Percentiles rank a stretch among this genome's conserved stretches.
Conservation (phyloP, 2,797 vertebrate genomes). For the Sarcoramphus papa region DNA sequence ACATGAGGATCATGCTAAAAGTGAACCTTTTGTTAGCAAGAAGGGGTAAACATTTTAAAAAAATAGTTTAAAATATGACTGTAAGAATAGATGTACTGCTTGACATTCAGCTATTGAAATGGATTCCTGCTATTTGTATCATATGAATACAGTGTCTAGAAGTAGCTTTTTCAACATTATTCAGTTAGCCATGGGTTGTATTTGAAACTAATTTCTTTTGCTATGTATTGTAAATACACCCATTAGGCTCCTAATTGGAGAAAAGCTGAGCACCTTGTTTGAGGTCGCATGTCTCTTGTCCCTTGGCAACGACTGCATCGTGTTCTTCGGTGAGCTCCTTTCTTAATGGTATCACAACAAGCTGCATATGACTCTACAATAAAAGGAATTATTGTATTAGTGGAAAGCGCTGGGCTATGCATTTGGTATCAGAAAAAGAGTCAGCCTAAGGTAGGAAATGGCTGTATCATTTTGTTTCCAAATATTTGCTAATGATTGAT, state of each 20-base stretch:
- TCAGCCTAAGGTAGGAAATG: not conserved
- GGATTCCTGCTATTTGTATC: not conserved
- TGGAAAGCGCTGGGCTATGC: not conserved
- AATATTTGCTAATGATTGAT: not conserved
- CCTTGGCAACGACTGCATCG: not conserved
- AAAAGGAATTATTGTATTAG: not conserved
- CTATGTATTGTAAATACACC: not conserved
- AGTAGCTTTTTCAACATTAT: not conserved
- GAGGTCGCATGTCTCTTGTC: not conserved
- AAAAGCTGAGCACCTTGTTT: not conserved
- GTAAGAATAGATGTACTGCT: not conserved
- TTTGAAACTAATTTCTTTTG: not conserved
- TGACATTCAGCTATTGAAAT: slow-evolving; percentile 7
- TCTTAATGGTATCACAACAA: not conserved
- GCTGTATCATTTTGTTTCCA: not conserved
- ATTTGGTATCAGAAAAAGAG: not conserved
- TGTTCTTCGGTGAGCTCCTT: not conserved
- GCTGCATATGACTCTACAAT: not conserved
- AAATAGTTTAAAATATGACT: not conserved
- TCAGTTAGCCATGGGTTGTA: not conserved
- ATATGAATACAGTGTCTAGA: not conserved
- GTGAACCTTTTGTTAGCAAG: not conserved
- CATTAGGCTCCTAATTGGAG: not conserved
- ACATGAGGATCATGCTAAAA: not conserved
- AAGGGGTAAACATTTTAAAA: not conserved